Evolutionary conservation across 2,113 vertebrate genomes (phyloP).

Genomic region (Hemiprocne comata): DNA sequence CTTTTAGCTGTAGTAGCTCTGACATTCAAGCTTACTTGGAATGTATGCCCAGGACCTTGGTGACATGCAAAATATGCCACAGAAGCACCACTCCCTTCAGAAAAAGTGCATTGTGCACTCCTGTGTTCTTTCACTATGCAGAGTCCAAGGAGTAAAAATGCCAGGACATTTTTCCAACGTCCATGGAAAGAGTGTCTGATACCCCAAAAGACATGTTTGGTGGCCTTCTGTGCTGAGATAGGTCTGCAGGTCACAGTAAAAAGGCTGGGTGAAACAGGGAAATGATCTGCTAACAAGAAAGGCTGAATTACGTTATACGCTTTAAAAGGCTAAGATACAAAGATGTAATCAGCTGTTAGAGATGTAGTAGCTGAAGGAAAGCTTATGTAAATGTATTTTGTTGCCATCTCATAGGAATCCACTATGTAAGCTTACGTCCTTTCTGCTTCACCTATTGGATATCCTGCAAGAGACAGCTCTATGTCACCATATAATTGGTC

Average conservation of each 20-base stretch:
- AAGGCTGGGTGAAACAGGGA: background rate
- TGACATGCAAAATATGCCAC: conserved; percentile 29
- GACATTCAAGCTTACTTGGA: conserved; percentile 36
- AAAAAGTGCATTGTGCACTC: background rate
- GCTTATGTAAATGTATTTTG: background rate
- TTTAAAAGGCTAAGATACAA: background rate
- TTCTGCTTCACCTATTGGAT: background rate
- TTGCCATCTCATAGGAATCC: background rate
- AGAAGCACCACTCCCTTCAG: background rate
- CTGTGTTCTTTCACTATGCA: background rate
- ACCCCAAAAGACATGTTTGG: background rate
- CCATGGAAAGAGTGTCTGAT: background rate
- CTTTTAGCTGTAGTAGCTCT: conserved; percentile 39
- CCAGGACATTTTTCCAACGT: background rate
- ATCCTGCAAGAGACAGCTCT: background rate
- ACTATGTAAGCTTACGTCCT: background rate
- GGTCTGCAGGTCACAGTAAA: background rate
- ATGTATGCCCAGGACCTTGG: background rate
- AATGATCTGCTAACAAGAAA: background rate
- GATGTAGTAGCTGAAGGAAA: background rate
- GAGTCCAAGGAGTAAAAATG: background rate
- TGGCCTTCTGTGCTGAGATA: background rate
- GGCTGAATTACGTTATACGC: background rate
- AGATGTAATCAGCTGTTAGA: background rate
- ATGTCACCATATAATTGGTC: background rate